Conservation (phyloP, 2,888 invertebrate genomes). For the Bruchidius siliquastri region DNA sequence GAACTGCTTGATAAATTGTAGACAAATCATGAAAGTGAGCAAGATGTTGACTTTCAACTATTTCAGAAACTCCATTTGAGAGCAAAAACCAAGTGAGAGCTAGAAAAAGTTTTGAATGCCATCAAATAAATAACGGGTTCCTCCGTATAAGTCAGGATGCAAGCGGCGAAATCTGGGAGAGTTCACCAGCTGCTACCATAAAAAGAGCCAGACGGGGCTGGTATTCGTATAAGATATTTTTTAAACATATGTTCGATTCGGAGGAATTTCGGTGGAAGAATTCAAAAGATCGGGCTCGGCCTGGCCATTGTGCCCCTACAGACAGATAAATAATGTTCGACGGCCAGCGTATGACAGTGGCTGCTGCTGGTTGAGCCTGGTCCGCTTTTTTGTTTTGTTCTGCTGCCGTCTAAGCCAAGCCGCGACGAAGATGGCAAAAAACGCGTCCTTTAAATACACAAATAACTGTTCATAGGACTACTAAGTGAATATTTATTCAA, state of each 20-base stretch:
- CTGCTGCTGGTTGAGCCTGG: constrained; percentile 13
- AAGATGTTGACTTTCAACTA: too few species aligned
- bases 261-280: constrained; percentile 45
- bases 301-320: constrained; percentile 47
- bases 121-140: not conserved
- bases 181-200: not conserved
- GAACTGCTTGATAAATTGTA: too few species aligned
- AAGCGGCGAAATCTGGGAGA: not conserved
- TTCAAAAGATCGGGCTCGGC: constrained; percentile 36
- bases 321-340: constrained; percentile 50
- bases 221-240: constrained; percentile 48
- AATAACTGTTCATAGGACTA: not conserved
- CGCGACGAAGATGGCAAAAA: not conserved
- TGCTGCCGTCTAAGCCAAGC: not conserved
- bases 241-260: constrained; percentile 48
- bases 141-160: not conserved
- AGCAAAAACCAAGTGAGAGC: not conserved
- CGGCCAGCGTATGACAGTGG: constrained; percentile 48
- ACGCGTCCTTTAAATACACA: not conserved
- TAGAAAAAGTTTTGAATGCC: not conserved
- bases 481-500: not conserved
- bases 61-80: too few species aligned
- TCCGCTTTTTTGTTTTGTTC: not conserved
- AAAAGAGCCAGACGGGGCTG: constrained; percentile 23
- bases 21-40: too few species aligned